Evolutionary conservation across 2,797 vertebrate species (phyloP), one percentile per base, ranked within the genome.

Genomic region (Heterohyrax brucei): DNA sequence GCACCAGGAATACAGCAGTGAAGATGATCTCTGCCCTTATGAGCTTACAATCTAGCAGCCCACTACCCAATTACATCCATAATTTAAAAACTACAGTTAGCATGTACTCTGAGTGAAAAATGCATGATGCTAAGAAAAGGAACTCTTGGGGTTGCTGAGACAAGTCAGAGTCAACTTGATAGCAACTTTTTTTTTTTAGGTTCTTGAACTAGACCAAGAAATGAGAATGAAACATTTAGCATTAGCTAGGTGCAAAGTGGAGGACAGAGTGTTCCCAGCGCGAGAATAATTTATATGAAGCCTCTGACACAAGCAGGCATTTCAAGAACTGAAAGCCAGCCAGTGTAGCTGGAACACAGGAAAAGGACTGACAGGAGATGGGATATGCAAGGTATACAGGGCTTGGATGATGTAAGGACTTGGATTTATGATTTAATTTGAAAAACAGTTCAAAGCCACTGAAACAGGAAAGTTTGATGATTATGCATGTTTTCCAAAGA

Each of bases 1-100:
- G 79, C 72, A 75, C 3, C 59, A 56, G 61, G 24, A 92, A 83
- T 21, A 87, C 7, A 94, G 50, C 56, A 87, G 12, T 33, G 56
- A 81, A 75, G 56, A 56, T 33, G 70, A 68, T 70, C 13, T 87
- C 92, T 94, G 87, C 76, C 61, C 92, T 90, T 12, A 19, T 22
- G 80, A 96, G 77, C 78, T 97, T 94, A 94, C 46, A 96, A 0
- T 77, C 94, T 87, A 94, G 79, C 62, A 48, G 44, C n/a, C 89
- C 77, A 9, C 28, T 68, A 62, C 21, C 39, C 53, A 64, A 5
- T 73, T 46, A 53, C 8, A 78, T 48, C 56, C 59, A 24, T 83
- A 33, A 84, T 72, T 78, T 92, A 70, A 46, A 89, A 59, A 61
- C 30, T 81, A 91, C n/a, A 87, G 24, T 3, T 68, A 62, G n/a